Conservation (phyloP, 2,113 vertebrate species). For the Sceloporus undulatus region DNA sequence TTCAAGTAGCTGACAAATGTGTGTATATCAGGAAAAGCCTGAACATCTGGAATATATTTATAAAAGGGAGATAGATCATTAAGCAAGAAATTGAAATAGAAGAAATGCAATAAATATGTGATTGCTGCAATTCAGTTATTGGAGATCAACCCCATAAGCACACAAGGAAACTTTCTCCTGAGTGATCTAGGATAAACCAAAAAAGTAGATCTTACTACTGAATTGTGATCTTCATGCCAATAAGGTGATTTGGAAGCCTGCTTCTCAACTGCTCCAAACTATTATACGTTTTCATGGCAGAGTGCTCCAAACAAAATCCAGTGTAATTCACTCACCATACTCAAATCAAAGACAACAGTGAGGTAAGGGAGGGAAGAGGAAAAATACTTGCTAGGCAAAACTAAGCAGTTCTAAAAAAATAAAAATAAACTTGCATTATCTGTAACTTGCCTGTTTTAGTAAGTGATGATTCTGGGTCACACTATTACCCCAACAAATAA, state of each 20-base stretch:
- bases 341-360: neutral
- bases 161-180: no score
- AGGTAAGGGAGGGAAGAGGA: neutral
- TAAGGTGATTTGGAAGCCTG: neutral
- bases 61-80: neutral
- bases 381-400: neutral
- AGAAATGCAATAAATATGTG: neutral
- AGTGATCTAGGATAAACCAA: neutral
- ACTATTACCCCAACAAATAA: no score
- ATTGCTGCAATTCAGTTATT: neutral
- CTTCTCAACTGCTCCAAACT: neutral
- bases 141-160: no score
- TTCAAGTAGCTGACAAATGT: neutral
- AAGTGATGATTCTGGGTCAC: no score
- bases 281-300: neutral
- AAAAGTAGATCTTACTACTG: neutral
- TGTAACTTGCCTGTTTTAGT: no score
- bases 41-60: neutral
- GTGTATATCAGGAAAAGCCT: neutral
- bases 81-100: neutral
- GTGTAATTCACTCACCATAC: neutral
- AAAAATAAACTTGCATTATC: no score
- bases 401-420: neutral
- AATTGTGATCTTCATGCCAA: neutral
- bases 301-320: neutral